These are phyloP conservation scores for Hirtodrosophila trivittata DNA, from an alignment of 2,888 invertebrate genomes.

Conservation along the genomic window DNA sequence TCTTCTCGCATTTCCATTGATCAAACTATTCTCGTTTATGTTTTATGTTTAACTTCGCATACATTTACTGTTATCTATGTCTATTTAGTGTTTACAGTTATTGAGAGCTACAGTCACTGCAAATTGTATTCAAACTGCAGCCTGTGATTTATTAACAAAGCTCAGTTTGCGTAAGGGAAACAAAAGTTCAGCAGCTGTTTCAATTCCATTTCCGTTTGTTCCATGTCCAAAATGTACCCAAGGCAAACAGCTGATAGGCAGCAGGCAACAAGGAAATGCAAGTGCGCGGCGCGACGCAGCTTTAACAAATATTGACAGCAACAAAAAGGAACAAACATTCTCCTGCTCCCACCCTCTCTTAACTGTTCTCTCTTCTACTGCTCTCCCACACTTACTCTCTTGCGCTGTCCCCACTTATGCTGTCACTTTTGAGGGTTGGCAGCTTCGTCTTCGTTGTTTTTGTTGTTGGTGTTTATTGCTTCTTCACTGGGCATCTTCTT, in stretches of 20 bases:
- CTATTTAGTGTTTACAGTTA: too few species aligned
- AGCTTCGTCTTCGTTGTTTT: constrained; percentile 17
- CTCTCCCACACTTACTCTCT: constrained; percentile 10
- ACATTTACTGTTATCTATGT: too few species aligned
- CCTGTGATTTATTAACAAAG: constrained; percentile 22
- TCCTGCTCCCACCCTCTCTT: not conserved
- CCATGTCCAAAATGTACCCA: constrained; percentile 40
- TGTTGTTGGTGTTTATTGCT: constrained; percentile 38
- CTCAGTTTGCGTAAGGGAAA: constrained; percentile 35
- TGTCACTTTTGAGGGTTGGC: constrained; percentile 37
- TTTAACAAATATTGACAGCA: constrained; percentile 55
- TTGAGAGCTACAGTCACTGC: too few species aligned
- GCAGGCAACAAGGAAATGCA: constrained; percentile 63
- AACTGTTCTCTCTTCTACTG: not conserved
- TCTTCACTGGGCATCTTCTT: constrained; percentile 60
- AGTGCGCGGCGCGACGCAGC: constrained; percentile 61
- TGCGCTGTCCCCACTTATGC: constrained; percentile 7
- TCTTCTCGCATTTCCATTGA: too few species aligned
- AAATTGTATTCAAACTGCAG: too few species aligned
- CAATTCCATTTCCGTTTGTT: constrained; percentile 60
- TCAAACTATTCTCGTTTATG: too few species aligned
- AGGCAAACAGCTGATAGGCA: constrained; percentile 58
- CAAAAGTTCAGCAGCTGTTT: constrained; percentile 43
- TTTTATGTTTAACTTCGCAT: too few species aligned
- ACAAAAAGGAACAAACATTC: constrained; percentile 3